These are phyloP conservation scores for Ibidorhyncha struthersii DNA, from an alignment of 2,113 vertebrate species.

Conservation along the genomic window DNA sequence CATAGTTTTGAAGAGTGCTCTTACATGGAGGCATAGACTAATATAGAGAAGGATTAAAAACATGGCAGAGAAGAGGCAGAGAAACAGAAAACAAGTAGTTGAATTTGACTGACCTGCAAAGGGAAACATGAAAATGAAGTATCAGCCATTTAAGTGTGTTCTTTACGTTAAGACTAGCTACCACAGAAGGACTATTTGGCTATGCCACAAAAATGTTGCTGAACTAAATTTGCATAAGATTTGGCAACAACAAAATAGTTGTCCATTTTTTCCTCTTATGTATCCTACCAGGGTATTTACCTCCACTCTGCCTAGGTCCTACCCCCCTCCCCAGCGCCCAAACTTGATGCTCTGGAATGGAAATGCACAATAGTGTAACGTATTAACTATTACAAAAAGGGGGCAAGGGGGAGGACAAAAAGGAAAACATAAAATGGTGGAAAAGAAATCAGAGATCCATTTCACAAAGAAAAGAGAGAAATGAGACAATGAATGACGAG, in stretches of 20 bases:
- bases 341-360: background rate
- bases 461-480: background rate
- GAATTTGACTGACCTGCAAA: background rate
- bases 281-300: background rate
- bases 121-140: background rate
- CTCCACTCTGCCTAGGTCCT: background rate
- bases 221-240: background rate
- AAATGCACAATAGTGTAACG: background rate
- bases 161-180: background rate
- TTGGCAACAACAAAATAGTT: background rate
- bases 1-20: background rate
- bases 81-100: background rate
- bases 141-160: background rate
- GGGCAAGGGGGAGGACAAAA: background rate
- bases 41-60: background rate
- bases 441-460: background rate
- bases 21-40: background rate
- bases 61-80: background rate
- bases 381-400: background rate
- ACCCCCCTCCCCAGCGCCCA: background rate
- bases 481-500: rapidly evolving
- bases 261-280: background rate
- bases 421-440: background rate
- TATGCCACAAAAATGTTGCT: background rate
- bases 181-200: background rate